phyloP scores from a whole-genome alignment of 2,797 vertebrate species.

The Setipinna tenuifilis region DNA sequence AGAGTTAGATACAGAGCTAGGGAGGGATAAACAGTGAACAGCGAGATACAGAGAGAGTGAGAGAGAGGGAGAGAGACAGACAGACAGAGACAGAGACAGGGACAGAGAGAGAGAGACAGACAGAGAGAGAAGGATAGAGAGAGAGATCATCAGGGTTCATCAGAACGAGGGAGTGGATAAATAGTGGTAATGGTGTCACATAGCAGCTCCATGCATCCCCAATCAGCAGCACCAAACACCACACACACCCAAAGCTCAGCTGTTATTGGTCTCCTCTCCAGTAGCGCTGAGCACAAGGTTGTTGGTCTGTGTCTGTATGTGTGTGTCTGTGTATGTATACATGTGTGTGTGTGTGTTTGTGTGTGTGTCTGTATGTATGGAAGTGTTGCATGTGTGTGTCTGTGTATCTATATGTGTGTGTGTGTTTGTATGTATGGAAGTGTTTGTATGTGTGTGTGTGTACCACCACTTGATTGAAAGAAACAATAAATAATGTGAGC shows the following conservation, averaged over 20 bases:
- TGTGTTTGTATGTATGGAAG: not conserved
- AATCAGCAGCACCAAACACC: conserved; percentile 18
- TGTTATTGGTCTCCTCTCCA: not conserved
- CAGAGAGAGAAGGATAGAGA: not conserved
- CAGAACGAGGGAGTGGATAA: conserved; percentile 30
- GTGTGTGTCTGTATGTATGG: conserved; percentile 11
- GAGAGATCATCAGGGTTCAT: conserved; percentile 40
- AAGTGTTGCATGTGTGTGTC: too few species aligned
- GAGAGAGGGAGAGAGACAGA: not conserved
- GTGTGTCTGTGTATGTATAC: not conserved
- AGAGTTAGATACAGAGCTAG: too few species aligned
- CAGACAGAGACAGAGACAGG: not conserved
- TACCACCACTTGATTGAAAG: too few species aligned
- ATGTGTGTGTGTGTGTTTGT: not conserved
- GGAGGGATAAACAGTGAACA: too few species aligned
- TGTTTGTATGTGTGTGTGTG: conserved; percentile 26
- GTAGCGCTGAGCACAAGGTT: too few species aligned
- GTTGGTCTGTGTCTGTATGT: too few species aligned
- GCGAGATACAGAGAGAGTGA: conserved; percentile 10
- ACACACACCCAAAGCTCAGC: not conserved
- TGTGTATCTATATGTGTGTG: not conserved
- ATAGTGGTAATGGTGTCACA: conserved; percentile 58
- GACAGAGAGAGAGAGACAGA: not conserved
- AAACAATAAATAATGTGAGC: too few species aligned
- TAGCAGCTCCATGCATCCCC: conserved; percentile 47